phyloP scores from a whole-genome alignment of 2,113 vertebrate species.

The Emydura subglobosa region DNA sequence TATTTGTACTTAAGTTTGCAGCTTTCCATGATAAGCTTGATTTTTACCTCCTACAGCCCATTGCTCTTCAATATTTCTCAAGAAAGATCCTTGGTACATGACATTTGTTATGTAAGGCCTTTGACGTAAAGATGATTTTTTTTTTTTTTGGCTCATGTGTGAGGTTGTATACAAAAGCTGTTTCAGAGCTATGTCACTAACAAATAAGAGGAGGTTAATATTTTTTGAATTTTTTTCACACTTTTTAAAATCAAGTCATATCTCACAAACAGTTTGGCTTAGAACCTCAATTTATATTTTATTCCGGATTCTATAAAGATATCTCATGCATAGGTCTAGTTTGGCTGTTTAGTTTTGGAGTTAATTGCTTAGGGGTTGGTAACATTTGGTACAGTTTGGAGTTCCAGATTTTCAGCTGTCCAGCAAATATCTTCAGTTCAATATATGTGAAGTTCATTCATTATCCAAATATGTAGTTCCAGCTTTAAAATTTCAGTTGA shows the following conservation, averaged over 20 bases:
- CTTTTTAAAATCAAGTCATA: neutral
- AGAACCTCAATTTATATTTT: neutral
- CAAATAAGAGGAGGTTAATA: neutral
- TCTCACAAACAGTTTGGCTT: neutral
- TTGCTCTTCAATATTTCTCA: neutral
- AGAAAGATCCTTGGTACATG: neutral
- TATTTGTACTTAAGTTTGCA: conserved; percentile 33
- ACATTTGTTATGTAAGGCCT: neutral
- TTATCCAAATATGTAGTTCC: neutral
- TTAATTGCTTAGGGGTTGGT: neutral
- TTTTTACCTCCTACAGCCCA: neutral
- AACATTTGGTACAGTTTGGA: neutral
- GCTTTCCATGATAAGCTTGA: neutral
- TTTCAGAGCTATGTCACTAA: neutral
- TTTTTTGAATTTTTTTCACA: neutral
- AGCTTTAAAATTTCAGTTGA: neutral
- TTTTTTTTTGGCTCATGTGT: neutral
- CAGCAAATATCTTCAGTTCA: neutral
- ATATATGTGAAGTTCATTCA: neutral
- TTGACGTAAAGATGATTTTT: neutral
- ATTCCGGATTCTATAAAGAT: neutral
- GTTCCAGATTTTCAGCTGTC: neutral
- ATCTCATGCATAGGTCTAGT: neutral
- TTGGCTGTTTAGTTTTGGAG: neutral
- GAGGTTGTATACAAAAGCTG: neutral